phyloP scores from a whole-genome alignment of 2,888 invertebrate genomes.

The Bellardia bayeri region DNA sequence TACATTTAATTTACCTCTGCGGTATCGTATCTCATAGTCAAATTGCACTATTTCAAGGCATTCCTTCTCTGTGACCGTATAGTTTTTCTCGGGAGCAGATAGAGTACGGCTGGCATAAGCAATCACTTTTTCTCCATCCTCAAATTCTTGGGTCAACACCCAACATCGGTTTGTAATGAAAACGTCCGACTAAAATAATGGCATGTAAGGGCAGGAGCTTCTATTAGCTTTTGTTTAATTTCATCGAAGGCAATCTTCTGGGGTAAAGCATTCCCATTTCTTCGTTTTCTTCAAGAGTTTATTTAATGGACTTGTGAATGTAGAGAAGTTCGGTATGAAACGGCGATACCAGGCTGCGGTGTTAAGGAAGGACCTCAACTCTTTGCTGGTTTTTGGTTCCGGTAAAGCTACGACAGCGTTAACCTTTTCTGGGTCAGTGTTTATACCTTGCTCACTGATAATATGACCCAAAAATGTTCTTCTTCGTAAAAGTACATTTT shows the following conservation, averaged over 20 bases:
- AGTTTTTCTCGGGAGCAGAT: conserved; percentile 26
- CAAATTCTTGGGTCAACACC: conserved; percentile 16
- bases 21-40: neutral
- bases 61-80: conserved; percentile 47
- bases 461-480: too few relatives aligned
- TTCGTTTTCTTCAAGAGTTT: neutral
- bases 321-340: neutral
- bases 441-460: too few relatives aligned
- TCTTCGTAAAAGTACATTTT: too few relatives aligned
- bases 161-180: neutral
- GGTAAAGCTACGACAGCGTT: neutral
- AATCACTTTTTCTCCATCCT: neutral
- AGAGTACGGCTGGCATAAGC: neutral
- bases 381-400: neutral
- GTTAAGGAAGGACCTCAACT: neutral
- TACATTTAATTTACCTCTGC: too few relatives aligned
- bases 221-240: neutral
- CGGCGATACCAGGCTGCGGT: neutral
- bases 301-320: neutral
- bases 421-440: too few relatives aligned
- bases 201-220: neutral
- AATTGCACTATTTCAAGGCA: conserved; percentile 18
- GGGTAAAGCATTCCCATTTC: neutral
- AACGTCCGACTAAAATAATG: neutral
- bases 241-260: neutral